Evolutionary conservation across 1,140 invertebrate genomes (phyloP).

Genomic region (Pectinophora gossypiella): DNA sequence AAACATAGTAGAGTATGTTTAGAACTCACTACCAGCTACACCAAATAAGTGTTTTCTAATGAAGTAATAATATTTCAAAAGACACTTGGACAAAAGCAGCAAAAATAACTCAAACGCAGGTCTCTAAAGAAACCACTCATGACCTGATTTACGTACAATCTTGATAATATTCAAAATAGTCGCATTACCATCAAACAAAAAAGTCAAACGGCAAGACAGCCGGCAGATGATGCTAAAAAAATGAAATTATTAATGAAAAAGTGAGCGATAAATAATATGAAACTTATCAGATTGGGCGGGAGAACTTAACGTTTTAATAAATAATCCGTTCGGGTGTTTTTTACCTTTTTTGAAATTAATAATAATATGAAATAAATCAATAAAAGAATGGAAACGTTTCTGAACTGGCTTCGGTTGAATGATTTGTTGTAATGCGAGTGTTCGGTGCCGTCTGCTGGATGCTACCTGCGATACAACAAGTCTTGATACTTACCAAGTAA

Average conservation of each 20-base stretch:
- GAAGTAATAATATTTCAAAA: too few relatives aligned
- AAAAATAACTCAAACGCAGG: too few relatives aligned
- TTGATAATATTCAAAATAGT: not conserved
- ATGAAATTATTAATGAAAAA: conserved; percentile 7
- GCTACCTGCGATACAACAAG: not conserved
- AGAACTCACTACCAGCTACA: too few relatives aligned
- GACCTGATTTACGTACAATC: not conserved
- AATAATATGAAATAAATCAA: conserved; percentile 73
- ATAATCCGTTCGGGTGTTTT: conserved; percentile 46
- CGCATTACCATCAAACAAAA: conserved; percentile 1
- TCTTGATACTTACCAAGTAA: conserved; percentile 56
- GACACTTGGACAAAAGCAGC: too few relatives aligned
- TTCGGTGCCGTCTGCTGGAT: conserved; percentile 39
- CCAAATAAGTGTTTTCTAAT: too few relatives aligned
- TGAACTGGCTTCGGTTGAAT: conserved; percentile 51
- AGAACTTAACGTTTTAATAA: conserved; percentile 61
- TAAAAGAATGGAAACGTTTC: conserved; percentile 67
- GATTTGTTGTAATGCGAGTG: conserved; percentile 46
- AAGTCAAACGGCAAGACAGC: conserved; percentile 10
- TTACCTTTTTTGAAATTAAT: conserved; percentile 54
- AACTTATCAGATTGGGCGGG: conserved; percentile 63
- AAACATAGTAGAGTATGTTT: too few relatives aligned
- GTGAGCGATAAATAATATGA: conserved; percentile 44
- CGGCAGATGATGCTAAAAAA: conserved; percentile 38
- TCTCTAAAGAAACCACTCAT: too few relatives aligned